Percentiles rank a stretch among this genome's conserved stretches.
Conservation (phyloP, 2,888 invertebrate species). For the Palloptera scutellata region DNA sequence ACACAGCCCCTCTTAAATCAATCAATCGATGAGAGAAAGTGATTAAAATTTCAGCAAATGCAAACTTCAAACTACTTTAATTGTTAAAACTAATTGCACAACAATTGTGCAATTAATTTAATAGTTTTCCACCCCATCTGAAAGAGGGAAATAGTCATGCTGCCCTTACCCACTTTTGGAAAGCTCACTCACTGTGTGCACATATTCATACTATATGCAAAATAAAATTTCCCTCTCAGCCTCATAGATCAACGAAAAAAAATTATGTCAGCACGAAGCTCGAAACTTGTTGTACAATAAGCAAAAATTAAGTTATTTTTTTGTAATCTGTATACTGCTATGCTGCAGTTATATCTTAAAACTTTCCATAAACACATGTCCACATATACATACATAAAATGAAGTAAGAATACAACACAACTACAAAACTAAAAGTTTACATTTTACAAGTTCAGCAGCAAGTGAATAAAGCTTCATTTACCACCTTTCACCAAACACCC, state of each 20-base stretch:
- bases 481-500: too few species aligned
- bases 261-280: constrained; percentile 4
- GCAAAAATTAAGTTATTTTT: constrained; percentile 20
- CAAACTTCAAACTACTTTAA: not conserved
- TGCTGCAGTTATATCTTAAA: not conserved
- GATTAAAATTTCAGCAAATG: not conserved
- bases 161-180: too few species aligned
- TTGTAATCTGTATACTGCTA: not conserved
- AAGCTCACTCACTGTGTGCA: not conserved
- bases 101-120: constrained; percentile 21
- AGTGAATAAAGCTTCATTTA: not conserved
- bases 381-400: constrained; percentile 4
- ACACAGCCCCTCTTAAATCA: too few species aligned
- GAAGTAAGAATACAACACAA: not conserved
- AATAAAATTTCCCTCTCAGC: too few species aligned
- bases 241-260: not conserved
- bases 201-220: not conserved
- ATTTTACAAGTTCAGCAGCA: constrained; percentile 22
- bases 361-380: not conserved
- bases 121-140: not conserved
- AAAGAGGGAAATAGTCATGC: too few species aligned
- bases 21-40: too few species aligned
- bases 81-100: constrained; percentile 19
- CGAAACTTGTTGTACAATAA: not conserved
- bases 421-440: constrained; percentile 15